phyloP scores from a whole-genome alignment of 2,113 vertebrate species.

The Bufo gargarizans region DNA sequence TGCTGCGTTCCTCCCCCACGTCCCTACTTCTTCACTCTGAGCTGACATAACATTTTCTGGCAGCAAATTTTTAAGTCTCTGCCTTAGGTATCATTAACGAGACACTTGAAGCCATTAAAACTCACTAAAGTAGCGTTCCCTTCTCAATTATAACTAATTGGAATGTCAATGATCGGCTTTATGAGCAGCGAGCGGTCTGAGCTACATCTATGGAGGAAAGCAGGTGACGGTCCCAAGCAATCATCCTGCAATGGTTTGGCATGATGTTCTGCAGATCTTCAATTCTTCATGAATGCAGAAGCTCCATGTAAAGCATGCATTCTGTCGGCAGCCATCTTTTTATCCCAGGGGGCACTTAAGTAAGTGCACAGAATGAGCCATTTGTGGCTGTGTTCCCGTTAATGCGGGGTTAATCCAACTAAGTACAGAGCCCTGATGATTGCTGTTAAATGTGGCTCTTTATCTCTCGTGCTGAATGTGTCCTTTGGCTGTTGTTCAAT shows the following conservation, averaged over 20 bases:
- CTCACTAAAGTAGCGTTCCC: constrained; percentile 44
- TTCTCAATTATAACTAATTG: constrained; percentile 59
- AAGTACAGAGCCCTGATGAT: neutral
- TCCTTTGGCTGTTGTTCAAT: constrained; percentile 52
- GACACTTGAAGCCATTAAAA: constrained; percentile 54
- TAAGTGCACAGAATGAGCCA: neutral
- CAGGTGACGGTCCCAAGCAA: neutral
- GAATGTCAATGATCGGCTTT: constrained; percentile 54
- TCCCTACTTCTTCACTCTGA: neutral
- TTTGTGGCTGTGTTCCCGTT: neutral
- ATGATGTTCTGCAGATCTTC: neutral
- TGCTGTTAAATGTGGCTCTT: constrained; percentile 25
- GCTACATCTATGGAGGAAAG: constrained; percentile 12
- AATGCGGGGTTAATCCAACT: constrained; percentile 22
- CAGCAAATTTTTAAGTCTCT: constrained; percentile 16
- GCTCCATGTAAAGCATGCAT: neutral
- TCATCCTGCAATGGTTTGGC: neutral
- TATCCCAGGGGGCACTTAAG: neutral
- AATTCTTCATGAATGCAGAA: neutral
- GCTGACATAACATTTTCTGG: constrained; percentile 39
- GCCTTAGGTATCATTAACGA: constrained; percentile 51
- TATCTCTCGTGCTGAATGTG: constrained; percentile 44
- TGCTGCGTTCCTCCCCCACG: neutral
- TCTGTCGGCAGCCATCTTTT: neutral
- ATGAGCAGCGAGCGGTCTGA: constrained; percentile 29